These are phyloP conservation scores for Lingula anatina DNA, from an alignment of 2,888 invertebrate species.

Conservation along the genomic window DNA sequence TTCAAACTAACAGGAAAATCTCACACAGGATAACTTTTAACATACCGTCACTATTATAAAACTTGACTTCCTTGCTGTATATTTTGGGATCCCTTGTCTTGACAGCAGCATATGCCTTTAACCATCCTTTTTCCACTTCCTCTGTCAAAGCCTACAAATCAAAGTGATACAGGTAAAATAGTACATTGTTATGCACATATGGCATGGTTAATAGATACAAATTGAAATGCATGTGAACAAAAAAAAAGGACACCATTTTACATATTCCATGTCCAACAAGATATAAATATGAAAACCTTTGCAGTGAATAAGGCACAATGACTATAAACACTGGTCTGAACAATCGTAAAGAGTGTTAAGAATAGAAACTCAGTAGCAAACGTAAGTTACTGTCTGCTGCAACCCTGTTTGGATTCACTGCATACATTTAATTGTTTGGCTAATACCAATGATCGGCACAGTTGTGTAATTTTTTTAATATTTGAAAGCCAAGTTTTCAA, in stretches of 20 bases:
- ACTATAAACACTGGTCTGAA: too few species aligned
- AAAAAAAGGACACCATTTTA: neutral
- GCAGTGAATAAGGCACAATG: too few species aligned
- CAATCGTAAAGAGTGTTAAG: too few species aligned
- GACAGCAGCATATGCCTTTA: constrained; percentile 76
- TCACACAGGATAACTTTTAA: too few species aligned
- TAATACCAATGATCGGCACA: neutral
- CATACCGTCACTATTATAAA: constrained; percentile 54
- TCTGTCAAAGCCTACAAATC: constrained; percentile 59
- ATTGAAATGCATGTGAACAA: neutral
- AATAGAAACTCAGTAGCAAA: too few species aligned
- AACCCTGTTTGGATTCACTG: too few species aligned
- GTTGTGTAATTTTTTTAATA: too few species aligned
- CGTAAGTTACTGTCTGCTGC: too few species aligned
- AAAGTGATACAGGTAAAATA: neutral
- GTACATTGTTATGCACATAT: too few species aligned
- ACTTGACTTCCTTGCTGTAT: constrained; percentile 65
- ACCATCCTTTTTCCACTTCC: constrained; percentile 77
- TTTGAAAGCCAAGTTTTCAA: too few species aligned
- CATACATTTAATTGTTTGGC: neutral
- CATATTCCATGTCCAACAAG: neutral
- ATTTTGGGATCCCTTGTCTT: constrained; percentile 86
- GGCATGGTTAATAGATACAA: too few species aligned
- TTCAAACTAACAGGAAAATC: too few species aligned
- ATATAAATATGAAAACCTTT: neutral